phyloP scores from a whole-genome alignment of 2,113 vertebrate genomes.

The Petromus typicus region DNA sequence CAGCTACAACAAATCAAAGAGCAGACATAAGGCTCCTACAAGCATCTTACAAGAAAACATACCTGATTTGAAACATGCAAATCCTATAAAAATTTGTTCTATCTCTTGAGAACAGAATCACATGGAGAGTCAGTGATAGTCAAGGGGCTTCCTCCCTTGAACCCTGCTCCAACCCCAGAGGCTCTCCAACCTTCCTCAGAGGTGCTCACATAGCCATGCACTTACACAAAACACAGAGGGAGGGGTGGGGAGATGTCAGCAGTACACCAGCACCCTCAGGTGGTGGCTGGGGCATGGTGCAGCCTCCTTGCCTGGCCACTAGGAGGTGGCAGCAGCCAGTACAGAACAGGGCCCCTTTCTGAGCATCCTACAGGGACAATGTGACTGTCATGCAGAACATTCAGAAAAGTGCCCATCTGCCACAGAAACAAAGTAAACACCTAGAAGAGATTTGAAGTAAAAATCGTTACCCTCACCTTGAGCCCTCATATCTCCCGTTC shows the following conservation, averaged over 20 bases:
- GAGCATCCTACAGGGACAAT: background rate
- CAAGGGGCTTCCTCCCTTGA: too few species aligned
- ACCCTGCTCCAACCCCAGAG: too few species aligned
- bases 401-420: constrained; percentile 8
- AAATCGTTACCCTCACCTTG: constrained; percentile 95
- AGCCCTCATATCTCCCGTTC: constrained; percentile 99
- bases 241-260: rapidly evolving
- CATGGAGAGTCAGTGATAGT: background rate
- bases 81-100: background rate
- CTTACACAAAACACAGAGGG: background rate
- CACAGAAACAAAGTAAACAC: constrained; percentile 73
- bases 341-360: background rate
- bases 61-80: background rate
- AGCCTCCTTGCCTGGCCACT: background rate
- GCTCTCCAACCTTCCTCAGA: background rate
- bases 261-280: constrained; percentile 10
- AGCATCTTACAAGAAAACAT: background rate
- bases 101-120: background rate
- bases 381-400: background rate
- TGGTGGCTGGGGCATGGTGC: background rate
- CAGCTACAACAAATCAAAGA: background rate
- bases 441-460: constrained; percentile 81
- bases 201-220: background rate
- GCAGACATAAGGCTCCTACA: background rate
- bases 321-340: background rate